phyloP scores from a whole-genome alignment of 2,888 invertebrate species.

The Ypsolopha scabrella region DNA sequence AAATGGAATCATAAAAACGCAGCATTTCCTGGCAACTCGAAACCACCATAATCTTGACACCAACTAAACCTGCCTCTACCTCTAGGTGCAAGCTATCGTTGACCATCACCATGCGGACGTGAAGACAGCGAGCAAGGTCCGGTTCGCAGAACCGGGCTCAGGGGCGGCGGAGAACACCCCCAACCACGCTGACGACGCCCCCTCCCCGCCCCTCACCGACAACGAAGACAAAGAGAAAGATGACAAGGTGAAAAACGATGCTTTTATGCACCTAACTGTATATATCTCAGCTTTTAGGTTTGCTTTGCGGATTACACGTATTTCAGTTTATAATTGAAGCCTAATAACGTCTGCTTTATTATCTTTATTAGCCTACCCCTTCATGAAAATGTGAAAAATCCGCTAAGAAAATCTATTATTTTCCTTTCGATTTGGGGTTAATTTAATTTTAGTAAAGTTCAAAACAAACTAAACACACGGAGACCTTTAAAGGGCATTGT shows the following conservation, averaged over 20 bases:
- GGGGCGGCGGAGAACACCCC: constrained; percentile 24
- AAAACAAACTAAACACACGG: no score
- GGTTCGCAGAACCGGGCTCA: constrained; percentile 83
- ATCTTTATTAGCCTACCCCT: no score
- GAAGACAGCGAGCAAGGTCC: constrained; percentile 85
- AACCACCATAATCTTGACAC: neutral
- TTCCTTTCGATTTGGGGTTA: neutral
- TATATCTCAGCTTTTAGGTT: neutral
- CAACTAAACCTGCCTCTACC: neutral
- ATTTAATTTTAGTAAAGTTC: neutral
- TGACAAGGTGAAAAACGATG: constrained; percentile 52
- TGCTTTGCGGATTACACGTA: neutral
- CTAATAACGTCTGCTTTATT: no score
- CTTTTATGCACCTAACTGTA: constrained; percentile 29
- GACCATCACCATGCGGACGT: constrained; percentile 89
- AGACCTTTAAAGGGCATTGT: no score
- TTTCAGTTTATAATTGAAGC: no score
- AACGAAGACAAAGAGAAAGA: constrained; percentile 57
- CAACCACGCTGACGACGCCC: constrained; percentile 44
- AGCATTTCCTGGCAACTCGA: neutral
- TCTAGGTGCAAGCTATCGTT: constrained; percentile 91
- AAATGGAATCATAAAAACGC: no score
- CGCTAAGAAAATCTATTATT: neutral
- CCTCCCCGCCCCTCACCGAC: constrained; percentile 60
- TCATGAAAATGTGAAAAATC: neutral